Percentiles rank a stretch among this genome's conserved stretches.
Conservation (phyloP, 2,888 invertebrate genomes). For the Drosophila sordidula region DNA sequence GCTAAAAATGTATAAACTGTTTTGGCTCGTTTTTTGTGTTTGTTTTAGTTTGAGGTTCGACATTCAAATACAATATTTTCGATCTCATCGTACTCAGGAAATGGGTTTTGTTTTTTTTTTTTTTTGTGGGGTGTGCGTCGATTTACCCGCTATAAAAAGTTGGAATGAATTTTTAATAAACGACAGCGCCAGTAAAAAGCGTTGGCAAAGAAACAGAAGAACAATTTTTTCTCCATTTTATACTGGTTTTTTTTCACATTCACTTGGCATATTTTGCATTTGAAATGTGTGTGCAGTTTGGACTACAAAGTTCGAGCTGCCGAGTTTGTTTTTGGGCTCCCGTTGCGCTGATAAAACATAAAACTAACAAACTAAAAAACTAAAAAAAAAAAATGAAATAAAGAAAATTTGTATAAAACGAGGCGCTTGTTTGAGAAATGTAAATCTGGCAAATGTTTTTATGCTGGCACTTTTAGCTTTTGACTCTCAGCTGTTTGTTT, state of each 20-base stretch:
- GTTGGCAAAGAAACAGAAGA: conserved; percentile 14
- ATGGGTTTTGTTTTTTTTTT: conserved; percentile 42
- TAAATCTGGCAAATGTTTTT: conserved; percentile 67
- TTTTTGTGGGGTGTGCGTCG: conserved; percentile 30
- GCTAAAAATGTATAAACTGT: conserved; percentile 63
- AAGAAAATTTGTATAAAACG: conserved; percentile 35
- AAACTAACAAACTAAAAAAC: conserved; percentile 8
- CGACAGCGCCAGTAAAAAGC: conserved; percentile 38
- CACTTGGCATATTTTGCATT: conserved; percentile 69
- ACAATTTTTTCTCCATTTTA: neutral
- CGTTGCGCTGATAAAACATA: conserved; percentile 30
- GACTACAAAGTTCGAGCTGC: conserved; percentile 25
- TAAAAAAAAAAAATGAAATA: conserved; percentile 19
- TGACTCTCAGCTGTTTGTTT: conserved; percentile 75
- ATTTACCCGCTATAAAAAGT: conserved; percentile 63
- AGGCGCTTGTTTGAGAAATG: conserved; percentile 61
- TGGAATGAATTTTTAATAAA: conserved; percentile 76
- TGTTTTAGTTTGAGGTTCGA: conserved; percentile 17
- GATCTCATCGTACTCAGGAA: conserved; percentile 67
- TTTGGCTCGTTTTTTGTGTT: conserved; percentile 26
- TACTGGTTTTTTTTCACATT: conserved; percentile 18
- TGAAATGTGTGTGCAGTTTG: conserved; percentile 48
- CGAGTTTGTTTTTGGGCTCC: conserved; percentile 36
- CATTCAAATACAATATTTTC: conserved; percentile 71
- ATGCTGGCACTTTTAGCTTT: conserved; percentile 57